These are phyloP conservation scores for Bombyx huttoni DNA, from an alignment of 2,888 invertebrate genomes.

Conservation along the genomic window DNA sequence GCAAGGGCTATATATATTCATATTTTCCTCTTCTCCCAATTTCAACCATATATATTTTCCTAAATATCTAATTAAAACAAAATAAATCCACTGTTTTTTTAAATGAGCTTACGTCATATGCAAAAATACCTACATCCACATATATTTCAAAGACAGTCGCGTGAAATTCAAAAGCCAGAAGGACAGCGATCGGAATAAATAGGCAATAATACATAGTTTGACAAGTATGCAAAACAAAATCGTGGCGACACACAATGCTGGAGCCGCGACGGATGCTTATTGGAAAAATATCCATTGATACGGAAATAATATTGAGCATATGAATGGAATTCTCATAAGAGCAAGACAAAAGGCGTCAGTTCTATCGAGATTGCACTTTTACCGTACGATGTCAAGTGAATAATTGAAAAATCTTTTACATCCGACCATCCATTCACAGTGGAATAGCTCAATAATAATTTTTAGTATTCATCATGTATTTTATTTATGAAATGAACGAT, in stretches of 20 bases:
- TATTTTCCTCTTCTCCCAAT: no score
- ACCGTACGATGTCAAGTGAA: slow-evolving; percentile 25
- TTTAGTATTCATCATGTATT: slow-evolving; percentile 1
- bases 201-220: slow-evolving; percentile 12
- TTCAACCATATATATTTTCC: no score
- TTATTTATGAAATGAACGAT: no score
- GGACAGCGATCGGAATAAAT: slow-evolving; percentile 9
- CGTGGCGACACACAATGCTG: slow-evolving; percentile 29
- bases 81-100: no score
- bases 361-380: slow-evolving; percentile 22
- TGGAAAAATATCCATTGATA: slow-evolving; percentile 54
- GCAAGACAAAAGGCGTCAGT: slow-evolving; percentile 30
- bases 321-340: slow-evolving; percentile 44
- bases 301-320: slow-evolving; percentile 53
- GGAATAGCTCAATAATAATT: slow-evolving; percentile 10
- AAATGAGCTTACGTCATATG: not conserved
- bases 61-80: no score
- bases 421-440: slow-evolving; percentile 8
- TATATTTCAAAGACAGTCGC: not conserved
- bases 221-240: slow-evolving; percentile 26
- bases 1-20: no score
- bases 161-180: slow-evolving; percentile 6
- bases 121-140: not conserved
- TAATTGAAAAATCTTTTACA: slow-evolving; percentile 30
- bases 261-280: slow-evolving; percentile 37